phyloP scores from a whole-genome alignment of 2,113 vertebrate genomes.

The Rynchops niger region DNA sequence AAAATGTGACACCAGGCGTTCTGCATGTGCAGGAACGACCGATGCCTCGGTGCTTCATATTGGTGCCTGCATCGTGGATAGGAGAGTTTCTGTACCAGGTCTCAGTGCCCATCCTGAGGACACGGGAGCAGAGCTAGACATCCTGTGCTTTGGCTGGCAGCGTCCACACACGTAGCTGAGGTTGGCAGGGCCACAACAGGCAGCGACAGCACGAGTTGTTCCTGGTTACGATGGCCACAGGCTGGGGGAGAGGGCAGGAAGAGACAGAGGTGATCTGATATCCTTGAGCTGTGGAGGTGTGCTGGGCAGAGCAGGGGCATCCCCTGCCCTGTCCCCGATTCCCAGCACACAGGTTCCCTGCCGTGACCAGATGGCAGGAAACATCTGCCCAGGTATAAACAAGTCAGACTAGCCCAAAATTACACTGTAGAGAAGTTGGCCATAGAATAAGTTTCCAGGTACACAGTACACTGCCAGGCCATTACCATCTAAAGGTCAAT shows the following conservation, averaged over 20 bases:
- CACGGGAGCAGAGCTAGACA: background rate
- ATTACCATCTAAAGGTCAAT: background rate
- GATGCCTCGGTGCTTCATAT: rapidly evolving
- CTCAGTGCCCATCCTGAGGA: background rate
- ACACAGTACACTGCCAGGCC: background rate
- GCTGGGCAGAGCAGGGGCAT: background rate
- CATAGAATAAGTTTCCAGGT: background rate
- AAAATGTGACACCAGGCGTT: background rate
- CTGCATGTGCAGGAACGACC: rapidly evolving
- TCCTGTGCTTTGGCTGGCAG: background rate
- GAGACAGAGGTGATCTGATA: background rate
- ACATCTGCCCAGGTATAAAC: background rate
- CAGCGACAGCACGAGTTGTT: background rate
- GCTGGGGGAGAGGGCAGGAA: background rate
- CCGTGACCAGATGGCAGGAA: background rate
- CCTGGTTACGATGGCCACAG: background rate
- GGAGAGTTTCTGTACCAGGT: background rate
- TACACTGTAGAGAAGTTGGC: background rate
- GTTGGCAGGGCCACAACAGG: background rate
- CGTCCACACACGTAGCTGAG: background rate
- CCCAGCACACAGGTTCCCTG: background rate
- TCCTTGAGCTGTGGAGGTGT: background rate
- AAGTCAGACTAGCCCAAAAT: background rate
- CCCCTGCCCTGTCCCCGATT: background rate
- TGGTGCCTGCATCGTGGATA: rapidly evolving